Conservation (phyloP, 2,888 invertebrate genomes). For the Acronicta aceris region DNA sequence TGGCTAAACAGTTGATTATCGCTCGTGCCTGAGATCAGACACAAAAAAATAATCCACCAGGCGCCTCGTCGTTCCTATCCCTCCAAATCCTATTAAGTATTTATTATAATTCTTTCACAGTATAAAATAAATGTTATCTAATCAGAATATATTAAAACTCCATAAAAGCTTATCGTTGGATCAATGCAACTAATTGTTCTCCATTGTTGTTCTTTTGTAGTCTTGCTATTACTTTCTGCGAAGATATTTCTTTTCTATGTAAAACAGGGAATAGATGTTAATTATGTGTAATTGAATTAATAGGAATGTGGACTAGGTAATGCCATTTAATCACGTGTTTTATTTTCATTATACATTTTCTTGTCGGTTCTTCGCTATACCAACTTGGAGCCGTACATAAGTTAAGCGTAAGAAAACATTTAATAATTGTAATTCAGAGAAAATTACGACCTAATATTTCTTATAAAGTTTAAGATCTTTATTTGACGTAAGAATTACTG, state of each 20-base stretch:
- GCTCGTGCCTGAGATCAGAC: conserved; percentile 52
- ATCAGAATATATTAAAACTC: conserved; percentile 43
- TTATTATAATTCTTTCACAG: conserved; percentile 55
- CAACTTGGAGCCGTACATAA: too few species aligned
- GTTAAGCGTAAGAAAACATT: too few species aligned
- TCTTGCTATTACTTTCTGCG: conserved; percentile 34
- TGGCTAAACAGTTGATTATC: conserved; percentile 60
- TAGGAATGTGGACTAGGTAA: conserved; percentile 19
- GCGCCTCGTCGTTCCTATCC: conserved; percentile 55
- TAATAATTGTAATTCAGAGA: too few species aligned
- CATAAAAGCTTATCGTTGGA: conserved; percentile 48
- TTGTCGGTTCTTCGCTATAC: too few species aligned
- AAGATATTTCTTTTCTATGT: conserved; percentile 26
- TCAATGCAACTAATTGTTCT: conserved; percentile 42
- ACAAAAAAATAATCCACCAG: conserved; percentile 66
- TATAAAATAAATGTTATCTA: conserved; percentile 48
- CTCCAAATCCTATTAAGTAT: conserved; percentile 59
- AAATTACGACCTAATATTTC: too few species aligned
- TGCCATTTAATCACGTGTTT: conserved; percentile 30
- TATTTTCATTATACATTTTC: conserved; percentile 8
- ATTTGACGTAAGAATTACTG: too few species aligned
- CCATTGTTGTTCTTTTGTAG: conserved; percentile 37
- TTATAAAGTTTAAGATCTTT: too few species aligned
- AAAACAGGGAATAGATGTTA: conserved; percentile 26
- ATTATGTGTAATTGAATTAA: conserved; percentile 49